Evolutionary conservation across 2,797 vertebrate genomes (phyloP).

Genomic region (Girardinus metallicus): DNA sequence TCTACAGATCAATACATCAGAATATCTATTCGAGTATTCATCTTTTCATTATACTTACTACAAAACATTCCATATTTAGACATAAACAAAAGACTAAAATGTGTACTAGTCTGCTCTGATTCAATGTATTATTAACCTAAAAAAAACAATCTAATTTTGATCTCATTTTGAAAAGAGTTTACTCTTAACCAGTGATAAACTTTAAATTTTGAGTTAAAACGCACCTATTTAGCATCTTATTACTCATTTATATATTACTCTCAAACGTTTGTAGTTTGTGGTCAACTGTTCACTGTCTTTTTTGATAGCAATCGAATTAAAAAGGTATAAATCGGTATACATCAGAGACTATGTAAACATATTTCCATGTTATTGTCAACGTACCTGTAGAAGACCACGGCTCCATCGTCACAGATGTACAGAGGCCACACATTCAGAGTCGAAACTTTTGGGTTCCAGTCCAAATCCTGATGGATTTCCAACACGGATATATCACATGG

Average conservation of each 20-base stretch:
- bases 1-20: background rate
- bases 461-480: conserved; percentile 98
- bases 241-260: background rate
- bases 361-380: conserved; percentile 5
- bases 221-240: background rate
- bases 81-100: background rate
- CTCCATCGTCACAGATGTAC: conserved; percentile 99
- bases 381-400: conserved; percentile 99
- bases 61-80: background rate
- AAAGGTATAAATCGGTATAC: background rate
- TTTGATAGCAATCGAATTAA: background rate
- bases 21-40: background rate
- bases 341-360: background rate
- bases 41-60: background rate
- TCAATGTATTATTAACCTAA: background rate
- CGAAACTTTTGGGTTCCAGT: conserved; percentile 99
- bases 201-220: background rate
- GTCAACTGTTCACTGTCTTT: background rate
- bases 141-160: background rate
- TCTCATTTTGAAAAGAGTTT: background rate
- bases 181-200: background rate
- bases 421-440: conserved; percentile 98
- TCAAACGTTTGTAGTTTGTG: background rate
- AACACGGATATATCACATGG: conserved; percentile 99
- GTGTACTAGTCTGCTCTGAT: background rate